A percentile compares a stretch with the other conserved stretches of the same genome.
These are phyloP conservation scores for Nasonia oneida DNA, from an alignment of 2,888 invertebrate species.

Conservation along the genomic window DNA sequence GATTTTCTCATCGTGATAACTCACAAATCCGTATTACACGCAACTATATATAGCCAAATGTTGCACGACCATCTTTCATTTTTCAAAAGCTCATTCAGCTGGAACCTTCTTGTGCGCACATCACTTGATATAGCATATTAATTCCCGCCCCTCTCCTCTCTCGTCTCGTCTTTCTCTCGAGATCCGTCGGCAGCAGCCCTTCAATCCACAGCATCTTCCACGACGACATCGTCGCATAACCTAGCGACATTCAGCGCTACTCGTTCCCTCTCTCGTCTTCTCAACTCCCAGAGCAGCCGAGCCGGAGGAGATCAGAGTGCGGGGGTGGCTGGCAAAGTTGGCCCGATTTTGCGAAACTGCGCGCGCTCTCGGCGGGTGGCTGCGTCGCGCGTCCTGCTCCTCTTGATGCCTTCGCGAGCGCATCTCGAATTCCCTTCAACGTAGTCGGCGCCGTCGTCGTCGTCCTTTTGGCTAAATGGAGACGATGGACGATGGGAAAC, in stretches of 20 bases:
- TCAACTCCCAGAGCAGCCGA: neutral
- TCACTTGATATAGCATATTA: constrained; percentile 37
- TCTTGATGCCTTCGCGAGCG: neutral
- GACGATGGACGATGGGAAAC: constrained; percentile 59
- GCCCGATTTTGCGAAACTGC: constrained; percentile 48
- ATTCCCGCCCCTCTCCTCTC: constrained; percentile 9
- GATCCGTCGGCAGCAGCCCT: neutral
- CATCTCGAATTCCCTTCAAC: constrained; percentile 57
- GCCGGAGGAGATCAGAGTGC: constrained; percentile 22
- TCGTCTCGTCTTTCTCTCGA: constrained; percentile 10
- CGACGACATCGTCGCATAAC: constrained; percentile 22
- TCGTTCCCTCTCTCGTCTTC: neutral
- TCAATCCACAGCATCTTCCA: constrained; percentile 18
- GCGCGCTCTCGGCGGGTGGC: neutral
- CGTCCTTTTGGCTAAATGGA: constrained; percentile 54
- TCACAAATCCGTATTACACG: neutral
- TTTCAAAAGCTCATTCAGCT: constrained; percentile 8
- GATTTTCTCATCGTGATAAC: neutral
- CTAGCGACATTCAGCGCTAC: neutral
- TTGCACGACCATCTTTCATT: neutral
- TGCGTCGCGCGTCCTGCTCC: neutral
- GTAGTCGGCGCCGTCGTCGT: constrained; percentile 24
- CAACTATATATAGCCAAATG: neutral
- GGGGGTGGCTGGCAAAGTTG: constrained; percentile 18
- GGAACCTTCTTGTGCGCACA: constrained; percentile 9